These are phyloP conservation scores for Neotoma lepida DNA, from an alignment of 2,113 vertebrate species.

Conservation along the genomic window DNA sequence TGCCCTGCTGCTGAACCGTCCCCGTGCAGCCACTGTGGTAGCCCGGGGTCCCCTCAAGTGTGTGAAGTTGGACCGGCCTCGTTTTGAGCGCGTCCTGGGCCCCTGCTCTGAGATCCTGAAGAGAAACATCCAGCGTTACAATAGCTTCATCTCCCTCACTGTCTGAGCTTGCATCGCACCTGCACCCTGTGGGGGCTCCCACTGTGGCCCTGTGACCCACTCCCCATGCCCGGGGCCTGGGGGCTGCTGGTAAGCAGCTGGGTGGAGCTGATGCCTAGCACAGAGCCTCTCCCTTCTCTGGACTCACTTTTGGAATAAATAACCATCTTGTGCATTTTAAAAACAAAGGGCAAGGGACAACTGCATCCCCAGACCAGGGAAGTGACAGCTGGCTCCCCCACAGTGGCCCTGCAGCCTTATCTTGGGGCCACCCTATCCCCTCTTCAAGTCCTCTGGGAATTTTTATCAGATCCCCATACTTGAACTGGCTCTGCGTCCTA, in stretches of 20 bases:
- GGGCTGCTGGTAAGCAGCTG: background rate
- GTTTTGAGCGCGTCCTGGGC: constrained; percentile 96
- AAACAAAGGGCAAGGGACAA: background rate
- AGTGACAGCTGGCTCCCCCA: background rate
- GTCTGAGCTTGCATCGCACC: constrained; percentile 84
- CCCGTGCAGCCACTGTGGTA: constrained; percentile 95
- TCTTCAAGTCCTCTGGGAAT: background rate
- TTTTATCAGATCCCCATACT: background rate
- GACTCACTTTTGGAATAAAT: constrained; percentile 58
- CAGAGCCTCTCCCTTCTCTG: background rate
- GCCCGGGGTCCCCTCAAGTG: constrained; percentile 96
- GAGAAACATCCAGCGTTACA: constrained; percentile 98
- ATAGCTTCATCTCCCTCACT: constrained; percentile 98
- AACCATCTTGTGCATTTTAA: constrained; percentile 56
- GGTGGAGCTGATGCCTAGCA: constrained; percentile 18
- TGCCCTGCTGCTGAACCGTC: constrained; percentile 94
- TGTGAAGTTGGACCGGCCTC: constrained; percentile 96
- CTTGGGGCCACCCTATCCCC: too few relatives aligned
- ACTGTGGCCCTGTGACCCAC: background rate
- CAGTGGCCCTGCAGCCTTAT: background rate
- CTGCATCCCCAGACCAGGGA: background rate
- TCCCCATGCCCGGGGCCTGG: background rate
- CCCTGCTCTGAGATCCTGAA: constrained; percentile 98
- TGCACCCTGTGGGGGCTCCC: background rate
- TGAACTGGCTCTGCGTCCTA: background rate